Conservation (phyloP, 1,140 invertebrate species). For the Tribolium madens region DNA sequence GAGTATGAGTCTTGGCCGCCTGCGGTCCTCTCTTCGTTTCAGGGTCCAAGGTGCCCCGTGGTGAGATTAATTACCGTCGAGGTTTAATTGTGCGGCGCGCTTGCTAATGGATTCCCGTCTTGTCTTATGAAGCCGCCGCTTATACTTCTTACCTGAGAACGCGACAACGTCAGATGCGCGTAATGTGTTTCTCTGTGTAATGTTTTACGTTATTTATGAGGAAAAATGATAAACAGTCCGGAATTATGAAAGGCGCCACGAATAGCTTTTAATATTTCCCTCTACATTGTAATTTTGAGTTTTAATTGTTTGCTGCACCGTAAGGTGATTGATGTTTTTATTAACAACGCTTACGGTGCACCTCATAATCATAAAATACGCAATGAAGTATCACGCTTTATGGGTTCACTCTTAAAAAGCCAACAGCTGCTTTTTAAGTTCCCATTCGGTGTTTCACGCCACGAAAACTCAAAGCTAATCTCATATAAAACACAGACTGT, state of each 20-base stretch:
- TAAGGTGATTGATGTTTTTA: neutral
- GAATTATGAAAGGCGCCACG: slow-evolving; percentile 36
- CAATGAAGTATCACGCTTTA: neutral
- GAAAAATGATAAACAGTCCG: slow-evolving; percentile 33
- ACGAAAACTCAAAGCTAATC: neutral
- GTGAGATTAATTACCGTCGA: slow-evolving; percentile 53
- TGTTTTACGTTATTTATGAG: slow-evolving; percentile 39
- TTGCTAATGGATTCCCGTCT: slow-evolving; percentile 52
- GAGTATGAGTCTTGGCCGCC: slow-evolving; percentile 22
- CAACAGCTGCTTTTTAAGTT: neutral
- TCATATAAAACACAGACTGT: neutral
- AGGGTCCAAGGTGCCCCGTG: slow-evolving; percentile 39
- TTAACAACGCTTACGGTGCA: neutral
- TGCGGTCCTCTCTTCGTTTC: slow-evolving; percentile 32
- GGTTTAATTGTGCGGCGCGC: slow-evolving; percentile 53
- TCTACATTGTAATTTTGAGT: slow-evolving; percentile 22
- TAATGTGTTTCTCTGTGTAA: slow-evolving; percentile 39
- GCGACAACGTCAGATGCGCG: slow-evolving; percentile 37
- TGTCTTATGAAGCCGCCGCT: slow-evolving; percentile 40
- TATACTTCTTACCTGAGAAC: slow-evolving; percentile 36
- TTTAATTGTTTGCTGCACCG: slow-evolving; percentile 25
- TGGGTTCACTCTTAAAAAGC: neutral
- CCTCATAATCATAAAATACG: neutral
- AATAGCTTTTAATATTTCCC: slow-evolving; percentile 29
- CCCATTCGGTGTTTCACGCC: neutral